Evolutionary conservation across 2,797 vertebrate species (phyloP).

Genomic region (Tokudaia muenninki): DNA sequence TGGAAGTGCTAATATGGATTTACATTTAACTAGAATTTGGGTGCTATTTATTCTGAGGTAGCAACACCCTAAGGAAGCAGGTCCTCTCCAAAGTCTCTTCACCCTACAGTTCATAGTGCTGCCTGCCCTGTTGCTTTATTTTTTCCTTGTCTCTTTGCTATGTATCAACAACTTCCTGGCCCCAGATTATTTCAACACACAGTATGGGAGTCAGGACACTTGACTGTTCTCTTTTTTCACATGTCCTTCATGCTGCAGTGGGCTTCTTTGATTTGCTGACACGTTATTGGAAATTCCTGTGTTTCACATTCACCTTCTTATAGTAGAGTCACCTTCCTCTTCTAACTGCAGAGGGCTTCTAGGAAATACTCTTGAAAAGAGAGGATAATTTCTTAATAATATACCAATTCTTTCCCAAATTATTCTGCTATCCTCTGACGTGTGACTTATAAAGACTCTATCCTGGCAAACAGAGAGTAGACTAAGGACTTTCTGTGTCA

Average conservation of each 20-base stretch:
- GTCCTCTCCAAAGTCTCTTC: rapidly evolving
- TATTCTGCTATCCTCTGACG: background rate
- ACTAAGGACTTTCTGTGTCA: background rate
- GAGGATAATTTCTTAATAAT: background rate
- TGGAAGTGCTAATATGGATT: background rate
- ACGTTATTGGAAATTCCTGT: background rate
- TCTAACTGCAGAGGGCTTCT: background rate
- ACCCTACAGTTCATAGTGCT: no score
- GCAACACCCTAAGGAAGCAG: background rate
- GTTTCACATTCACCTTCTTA: background rate
- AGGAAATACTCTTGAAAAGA: background rate
- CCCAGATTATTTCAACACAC: background rate
- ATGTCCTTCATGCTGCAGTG: background rate
- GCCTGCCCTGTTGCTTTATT: background rate
- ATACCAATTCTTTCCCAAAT: background rate
- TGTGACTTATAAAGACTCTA: background rate
- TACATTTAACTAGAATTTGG: no score
- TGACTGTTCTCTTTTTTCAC: background rate
- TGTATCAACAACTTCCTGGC: rapidly evolving
- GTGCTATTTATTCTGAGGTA: background rate
- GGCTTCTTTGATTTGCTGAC: background rate
- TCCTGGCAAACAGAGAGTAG: background rate
- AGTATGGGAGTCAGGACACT: background rate
- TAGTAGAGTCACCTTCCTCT: background rate
- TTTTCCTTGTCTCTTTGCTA: rapidly evolving